phyloP scores from a whole-genome alignment of 2,888 invertebrate species.

The Chymomyza fuscimana region DNA sequence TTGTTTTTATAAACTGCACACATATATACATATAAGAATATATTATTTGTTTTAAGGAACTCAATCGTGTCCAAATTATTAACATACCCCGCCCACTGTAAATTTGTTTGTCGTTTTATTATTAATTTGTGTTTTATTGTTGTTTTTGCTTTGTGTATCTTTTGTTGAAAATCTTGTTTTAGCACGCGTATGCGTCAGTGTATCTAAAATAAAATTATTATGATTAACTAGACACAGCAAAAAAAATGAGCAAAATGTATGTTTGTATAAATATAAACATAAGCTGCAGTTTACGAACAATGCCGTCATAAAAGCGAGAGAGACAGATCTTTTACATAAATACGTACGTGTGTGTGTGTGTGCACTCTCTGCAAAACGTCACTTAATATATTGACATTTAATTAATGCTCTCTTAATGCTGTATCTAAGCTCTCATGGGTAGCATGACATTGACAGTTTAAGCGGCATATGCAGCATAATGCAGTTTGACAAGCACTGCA shows the following conservation, averaged over 20 bases:
- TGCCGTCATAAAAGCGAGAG: no score
- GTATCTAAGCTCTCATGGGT: no score
- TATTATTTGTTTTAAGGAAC: not conserved
- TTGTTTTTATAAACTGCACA: not conserved
- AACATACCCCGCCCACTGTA: not conserved
- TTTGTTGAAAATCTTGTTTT: not conserved
- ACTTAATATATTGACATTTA: no score
- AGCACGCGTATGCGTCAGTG: not conserved
- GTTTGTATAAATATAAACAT: no score
- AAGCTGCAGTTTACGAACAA: no score
- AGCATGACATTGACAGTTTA: not conserved
- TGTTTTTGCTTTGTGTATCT: not conserved
- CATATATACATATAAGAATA: no score
- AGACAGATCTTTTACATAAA: no score
- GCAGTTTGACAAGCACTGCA: constrained; percentile 17
- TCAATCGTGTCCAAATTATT: not conserved
- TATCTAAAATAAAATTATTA: not conserved
- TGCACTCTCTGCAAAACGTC: no score
- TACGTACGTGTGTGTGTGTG: no score
- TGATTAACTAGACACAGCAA: not conserved
- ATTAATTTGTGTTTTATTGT: constrained; percentile 2
- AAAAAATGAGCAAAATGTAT: not conserved
- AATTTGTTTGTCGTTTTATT: constrained; percentile 2
- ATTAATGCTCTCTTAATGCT: no score
- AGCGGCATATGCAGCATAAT: not conserved